Percentiles rank a stretch among this genome's conserved stretches.
Conservation (phyloP, 1,140 invertebrate genomes). For the Trachymyrmex cornetzi region DNA sequence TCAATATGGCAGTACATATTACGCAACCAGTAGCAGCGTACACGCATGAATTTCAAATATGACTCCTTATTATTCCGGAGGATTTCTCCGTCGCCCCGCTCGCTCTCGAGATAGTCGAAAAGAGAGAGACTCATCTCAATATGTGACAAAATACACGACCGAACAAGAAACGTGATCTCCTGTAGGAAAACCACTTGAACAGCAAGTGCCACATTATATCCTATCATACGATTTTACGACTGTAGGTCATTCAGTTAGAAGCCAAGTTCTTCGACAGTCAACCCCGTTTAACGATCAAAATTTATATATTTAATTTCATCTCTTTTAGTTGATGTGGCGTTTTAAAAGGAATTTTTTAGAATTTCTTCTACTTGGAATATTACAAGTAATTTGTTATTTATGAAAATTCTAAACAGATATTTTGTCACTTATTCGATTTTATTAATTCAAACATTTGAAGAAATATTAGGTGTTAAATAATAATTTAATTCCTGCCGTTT, state of each 20-base stretch:
- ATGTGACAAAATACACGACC: not conserved
- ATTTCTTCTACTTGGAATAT: not conserved
- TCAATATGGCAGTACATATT: conserved; percentile 18
- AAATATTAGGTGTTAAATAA: no score
- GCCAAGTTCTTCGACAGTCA: not conserved
- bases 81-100: not conserved
- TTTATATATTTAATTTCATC: not conserved
- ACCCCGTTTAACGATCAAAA: not conserved
- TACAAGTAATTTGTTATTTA: not conserved
- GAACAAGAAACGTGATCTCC: conserved; percentile 7
- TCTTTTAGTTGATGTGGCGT: not conserved
- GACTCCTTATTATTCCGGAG: not conserved
- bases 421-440: not conserved
- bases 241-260: not conserved
- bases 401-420: not conserved
- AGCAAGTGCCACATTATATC: not conserved
- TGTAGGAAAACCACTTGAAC: not conserved
- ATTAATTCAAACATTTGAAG: not conserved
- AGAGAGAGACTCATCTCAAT: not conserved
- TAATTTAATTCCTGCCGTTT: no score
- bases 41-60: conserved; percentile 15
- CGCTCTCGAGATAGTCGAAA: not conserved
- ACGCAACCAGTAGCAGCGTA: not conserved
- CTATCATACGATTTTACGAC: not conserved
- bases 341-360: not conserved